Conservation (phyloP, 1,140 invertebrate species). For the Cyclina sinensis region DNA sequence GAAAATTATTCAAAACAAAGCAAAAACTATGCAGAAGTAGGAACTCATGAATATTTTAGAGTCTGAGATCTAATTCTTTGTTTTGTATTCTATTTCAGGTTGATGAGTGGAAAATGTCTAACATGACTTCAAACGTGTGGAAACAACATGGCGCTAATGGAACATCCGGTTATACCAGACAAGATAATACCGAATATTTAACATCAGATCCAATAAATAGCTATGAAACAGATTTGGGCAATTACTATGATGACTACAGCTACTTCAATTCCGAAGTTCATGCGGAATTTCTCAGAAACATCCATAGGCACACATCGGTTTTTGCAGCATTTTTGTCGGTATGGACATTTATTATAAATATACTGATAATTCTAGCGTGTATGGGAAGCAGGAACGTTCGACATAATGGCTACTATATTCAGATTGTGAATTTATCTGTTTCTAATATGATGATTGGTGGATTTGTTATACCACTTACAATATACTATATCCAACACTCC, state of each 20-base stretch:
- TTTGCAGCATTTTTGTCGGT: constrained; percentile 1
- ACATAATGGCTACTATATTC: neutral
- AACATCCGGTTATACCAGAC: neutral
- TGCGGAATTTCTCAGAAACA: constrained; percentile 35
- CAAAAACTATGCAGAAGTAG: too few species aligned
- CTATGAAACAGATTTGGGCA: neutral
- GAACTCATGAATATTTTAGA: too few species aligned
- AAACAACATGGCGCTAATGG: neutral
- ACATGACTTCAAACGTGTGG: neutral
- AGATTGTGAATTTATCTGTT: constrained; percentile 50
- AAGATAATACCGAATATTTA: neutral
- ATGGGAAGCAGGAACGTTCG: neutral
- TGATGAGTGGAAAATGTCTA: neutral
- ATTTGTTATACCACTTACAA: constrained; percentile 54
- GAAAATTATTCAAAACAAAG: too few species aligned
- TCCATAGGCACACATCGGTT: neutral
- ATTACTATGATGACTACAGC: neutral
- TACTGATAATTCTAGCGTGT: constrained; percentile 28
- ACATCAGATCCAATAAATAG: neutral
- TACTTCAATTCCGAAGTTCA: constrained; percentile 33
- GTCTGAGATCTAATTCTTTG: too few species aligned
- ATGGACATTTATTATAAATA: constrained; percentile 46
- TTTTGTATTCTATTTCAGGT: neutral
- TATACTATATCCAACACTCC: constrained; percentile 26
- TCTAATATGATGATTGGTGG: constrained; percentile 38